Percentiles rank a stretch among this genome's conserved stretches.
phyloP scores from a whole-genome alignment of 1,140 invertebrate species.

The Ladona fulva region DNA sequence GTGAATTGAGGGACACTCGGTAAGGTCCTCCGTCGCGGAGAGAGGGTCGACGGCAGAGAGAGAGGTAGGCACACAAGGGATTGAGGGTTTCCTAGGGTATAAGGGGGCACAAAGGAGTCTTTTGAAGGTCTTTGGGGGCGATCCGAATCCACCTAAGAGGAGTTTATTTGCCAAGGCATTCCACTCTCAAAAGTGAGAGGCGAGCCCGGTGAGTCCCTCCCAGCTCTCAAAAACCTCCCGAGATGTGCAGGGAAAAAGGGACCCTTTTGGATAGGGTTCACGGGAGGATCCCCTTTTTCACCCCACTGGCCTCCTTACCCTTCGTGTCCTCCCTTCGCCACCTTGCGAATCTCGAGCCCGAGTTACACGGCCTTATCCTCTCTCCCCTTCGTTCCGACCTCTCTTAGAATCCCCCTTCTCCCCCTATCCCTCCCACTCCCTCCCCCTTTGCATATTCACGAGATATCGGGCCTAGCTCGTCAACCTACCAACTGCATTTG shows the following conservation, averaged over 20 bases:
- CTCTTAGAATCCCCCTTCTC: neutral
- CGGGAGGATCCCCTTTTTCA: neutral
- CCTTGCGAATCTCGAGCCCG: neutral
- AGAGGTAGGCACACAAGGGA: neutral
- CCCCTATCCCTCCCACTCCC: neutral
- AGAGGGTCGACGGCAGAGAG: neutral
- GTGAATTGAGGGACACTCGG: neutral
- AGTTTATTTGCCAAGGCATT: neutral
- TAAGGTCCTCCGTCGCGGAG: neutral
- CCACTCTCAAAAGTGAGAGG: neutral
- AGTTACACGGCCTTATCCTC: neutral
- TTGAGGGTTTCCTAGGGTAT: neutral
- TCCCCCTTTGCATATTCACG: neutral
- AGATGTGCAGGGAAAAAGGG: no score
- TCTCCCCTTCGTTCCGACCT: no score
- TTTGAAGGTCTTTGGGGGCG: neutral
- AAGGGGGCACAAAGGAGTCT: neutral
- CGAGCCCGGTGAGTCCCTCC: no score
- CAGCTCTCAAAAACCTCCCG: no score
- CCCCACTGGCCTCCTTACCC: neutral
- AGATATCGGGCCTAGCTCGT: neutral
- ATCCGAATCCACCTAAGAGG: neutral
- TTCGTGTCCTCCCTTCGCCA: neutral
- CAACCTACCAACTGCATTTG: neutral
- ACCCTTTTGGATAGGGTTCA: no score